Evolutionary conservation across 1,140 invertebrate genomes (phyloP), one percentile per base, ranked within the genome.

Genomic region (Pogonomyrmex barbatus): DNA sequence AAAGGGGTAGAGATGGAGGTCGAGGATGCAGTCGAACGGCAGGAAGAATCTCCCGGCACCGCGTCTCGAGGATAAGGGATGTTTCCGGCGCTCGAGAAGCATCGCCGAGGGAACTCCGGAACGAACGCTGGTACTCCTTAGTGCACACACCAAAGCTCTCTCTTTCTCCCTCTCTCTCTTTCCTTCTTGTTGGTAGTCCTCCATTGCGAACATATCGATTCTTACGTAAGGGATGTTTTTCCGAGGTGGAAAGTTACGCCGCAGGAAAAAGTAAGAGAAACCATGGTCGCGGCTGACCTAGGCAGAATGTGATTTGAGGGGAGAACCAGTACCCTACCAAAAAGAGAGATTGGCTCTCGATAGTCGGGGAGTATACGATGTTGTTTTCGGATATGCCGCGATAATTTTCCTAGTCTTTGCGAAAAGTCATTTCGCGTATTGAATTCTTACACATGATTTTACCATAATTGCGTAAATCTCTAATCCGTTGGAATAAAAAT

Each of bases 191-290:
- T 73, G 17, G 79, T 39, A 70, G 79, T 73, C 14, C 45, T 89
- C 87, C 76, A 75, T 63, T 75, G 65, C 89, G 79, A 54, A 73
- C 79, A 89, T 91, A 91, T 91, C 90, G 90, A 91, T 91, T 91
- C 92, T 91, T 92, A 92, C 85, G 85, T 92, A 91, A 89, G 88
- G 78, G 87, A 92, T 91, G 90, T 90, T 89, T 90, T 88, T 75
- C 87, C 76, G 88, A 88, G 90, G 70, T 86, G 71, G 87, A 87
- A 89, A 85, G 85, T 86, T 87, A 75, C 83, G 42, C 58, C 73
- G 67, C 75, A 68, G 56, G 83, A 83, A 73, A 77, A 85, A 84
- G 75, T 65, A 60, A 50, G 67, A 30, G 52, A 12, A 60, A 63
- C 45, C 68, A 79, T 47, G 60, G 52, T 87, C 83, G 36, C 77